These are phyloP conservation scores for Triplophysa yarkandensis DNA, from an alignment of 2,797 vertebrate species.

Conservation along the genomic window DNA sequence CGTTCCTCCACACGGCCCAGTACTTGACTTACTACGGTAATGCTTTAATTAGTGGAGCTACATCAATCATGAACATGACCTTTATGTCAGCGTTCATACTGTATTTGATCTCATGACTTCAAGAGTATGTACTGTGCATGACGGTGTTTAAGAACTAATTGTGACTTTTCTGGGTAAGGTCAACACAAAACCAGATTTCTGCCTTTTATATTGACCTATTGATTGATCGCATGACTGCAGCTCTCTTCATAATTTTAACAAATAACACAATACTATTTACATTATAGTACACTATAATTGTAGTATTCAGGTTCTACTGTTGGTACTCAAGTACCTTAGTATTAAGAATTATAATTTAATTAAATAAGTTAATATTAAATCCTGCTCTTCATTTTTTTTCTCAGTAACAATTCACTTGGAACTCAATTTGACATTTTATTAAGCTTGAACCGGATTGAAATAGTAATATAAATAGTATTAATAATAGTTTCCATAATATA, in stretches of 20 bases:
- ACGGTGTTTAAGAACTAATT: slow-evolving; percentile 29
- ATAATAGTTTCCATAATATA: too few species aligned
- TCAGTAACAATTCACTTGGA: background rate
- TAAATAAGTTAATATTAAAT: background rate
- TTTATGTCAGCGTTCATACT: slow-evolving; percentile 13
- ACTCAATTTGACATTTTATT: background rate
- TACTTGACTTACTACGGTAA: slow-evolving; percentile 96
- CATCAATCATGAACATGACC: slow-evolving; percentile 36
- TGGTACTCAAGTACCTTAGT: too few species aligned
- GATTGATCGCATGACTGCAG: background rate
- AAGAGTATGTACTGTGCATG: slow-evolving; percentile 20
- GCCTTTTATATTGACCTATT: background rate
- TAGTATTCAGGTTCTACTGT: background rate
- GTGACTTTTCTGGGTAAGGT: slow-evolving; percentile 2
- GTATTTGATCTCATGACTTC: slow-evolving; percentile 41
- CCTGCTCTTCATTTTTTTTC: background rate
- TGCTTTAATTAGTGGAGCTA: background rate
- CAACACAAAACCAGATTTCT: slow-evolving; percentile 4
- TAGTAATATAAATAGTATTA: too few species aligned
- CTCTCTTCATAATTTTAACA: background rate
- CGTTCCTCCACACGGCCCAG: slow-evolving; percentile 93
- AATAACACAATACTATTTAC: background rate
- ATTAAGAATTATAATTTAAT: background rate
- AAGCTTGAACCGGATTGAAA: too few species aligned
- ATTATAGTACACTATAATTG: background rate